phyloP scores from a whole-genome alignment of 2,888 invertebrate genomes.

The Hirudinaria manillensis region DNA sequence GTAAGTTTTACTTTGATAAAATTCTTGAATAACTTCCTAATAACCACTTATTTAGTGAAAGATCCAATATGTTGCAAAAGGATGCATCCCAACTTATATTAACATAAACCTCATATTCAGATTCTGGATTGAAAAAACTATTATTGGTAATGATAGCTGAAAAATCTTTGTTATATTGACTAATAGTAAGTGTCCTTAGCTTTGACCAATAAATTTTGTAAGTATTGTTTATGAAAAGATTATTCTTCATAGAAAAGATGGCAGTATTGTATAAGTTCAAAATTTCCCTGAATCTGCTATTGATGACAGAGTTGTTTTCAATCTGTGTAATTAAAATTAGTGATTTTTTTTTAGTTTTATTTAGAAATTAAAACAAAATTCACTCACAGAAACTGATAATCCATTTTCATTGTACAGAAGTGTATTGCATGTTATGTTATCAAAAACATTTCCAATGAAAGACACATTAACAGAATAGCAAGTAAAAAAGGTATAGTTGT shows the following conservation, averaged over 20 bases:
- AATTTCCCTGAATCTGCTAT: too few relatives aligned
- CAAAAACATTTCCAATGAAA: background rate
- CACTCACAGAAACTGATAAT: background rate
- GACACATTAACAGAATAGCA: background rate
- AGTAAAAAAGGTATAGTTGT: background rate
- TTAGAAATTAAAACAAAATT: background rate
- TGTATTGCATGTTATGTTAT: background rate
- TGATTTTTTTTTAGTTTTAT: background rate
- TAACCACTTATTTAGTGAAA: constrained; percentile 22
- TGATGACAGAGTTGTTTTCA: too few relatives aligned
- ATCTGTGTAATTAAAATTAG: background rate
- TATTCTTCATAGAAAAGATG: background rate
- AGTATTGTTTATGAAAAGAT: constrained; percentile 11
- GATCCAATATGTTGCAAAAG: constrained; percentile 3
- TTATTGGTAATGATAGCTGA: background rate
- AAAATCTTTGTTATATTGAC: background rate
- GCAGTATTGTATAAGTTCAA: background rate
- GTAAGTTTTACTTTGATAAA: background rate
- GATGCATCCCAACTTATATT: background rate
- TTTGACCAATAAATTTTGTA: background rate
- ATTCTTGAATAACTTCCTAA: background rate
- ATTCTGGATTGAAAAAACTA: constrained; percentile 7
- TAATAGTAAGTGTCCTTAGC: background rate
- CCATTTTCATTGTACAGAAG: background rate
- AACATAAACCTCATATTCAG: constrained; percentile 7